Evolutionary conservation across 2,113 vertebrate species (phyloP).

Genomic region (Hyaena hyaena): DNA sequence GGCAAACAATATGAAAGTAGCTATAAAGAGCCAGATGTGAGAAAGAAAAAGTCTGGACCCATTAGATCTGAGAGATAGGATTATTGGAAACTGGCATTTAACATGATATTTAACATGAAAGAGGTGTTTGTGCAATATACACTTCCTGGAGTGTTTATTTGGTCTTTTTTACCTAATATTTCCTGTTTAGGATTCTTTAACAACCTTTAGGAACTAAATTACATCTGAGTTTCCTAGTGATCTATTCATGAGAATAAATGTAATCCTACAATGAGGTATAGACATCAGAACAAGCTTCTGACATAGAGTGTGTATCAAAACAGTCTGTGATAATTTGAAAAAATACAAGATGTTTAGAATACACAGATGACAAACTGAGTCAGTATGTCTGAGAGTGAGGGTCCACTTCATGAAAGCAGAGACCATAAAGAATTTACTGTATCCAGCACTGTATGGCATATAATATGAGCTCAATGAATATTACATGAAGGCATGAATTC

Average conservation of each 20-base stretch:
- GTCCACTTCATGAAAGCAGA: neutral
- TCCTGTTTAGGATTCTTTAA: neutral
- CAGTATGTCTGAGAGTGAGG: neutral
- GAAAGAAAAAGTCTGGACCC: neutral
- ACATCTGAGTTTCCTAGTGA: conserved; percentile 17
- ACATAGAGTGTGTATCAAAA: neutral
- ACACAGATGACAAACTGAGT: neutral
- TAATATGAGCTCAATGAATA: neutral
- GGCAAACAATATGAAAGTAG: neutral
- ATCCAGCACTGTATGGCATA: neutral
- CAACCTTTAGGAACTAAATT: neutral
- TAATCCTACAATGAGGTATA: neutral
- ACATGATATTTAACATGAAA: neutral
- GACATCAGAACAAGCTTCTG: neutral
- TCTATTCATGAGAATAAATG: neutral
- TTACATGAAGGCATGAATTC: neutral
- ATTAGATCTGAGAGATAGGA: neutral
- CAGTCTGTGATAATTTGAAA: neutral
- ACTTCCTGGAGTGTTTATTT: neutral
- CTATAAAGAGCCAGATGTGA: neutral
- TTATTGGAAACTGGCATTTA: neutral
- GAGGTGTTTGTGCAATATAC: neutral
- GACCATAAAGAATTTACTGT: neutral
- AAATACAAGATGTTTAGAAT: neutral
- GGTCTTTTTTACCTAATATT: neutral